Evolutionary conservation across 2,888 invertebrate species (phyloP).

Genomic region (Morpho helenor): DNA sequence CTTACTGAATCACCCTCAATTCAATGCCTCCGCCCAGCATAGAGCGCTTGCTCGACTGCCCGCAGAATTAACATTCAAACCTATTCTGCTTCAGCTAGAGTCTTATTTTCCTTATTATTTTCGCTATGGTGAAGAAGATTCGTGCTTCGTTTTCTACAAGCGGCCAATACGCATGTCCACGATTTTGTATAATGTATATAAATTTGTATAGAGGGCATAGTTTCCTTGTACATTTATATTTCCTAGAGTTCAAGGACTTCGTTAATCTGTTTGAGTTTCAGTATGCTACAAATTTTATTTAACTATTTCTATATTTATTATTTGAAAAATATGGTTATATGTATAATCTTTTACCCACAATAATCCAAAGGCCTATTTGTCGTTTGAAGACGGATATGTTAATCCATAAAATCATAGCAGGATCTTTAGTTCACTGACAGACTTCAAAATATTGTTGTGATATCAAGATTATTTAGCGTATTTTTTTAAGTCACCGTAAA

Average conservation of each 20-base stretch:
- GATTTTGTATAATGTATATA: constrained; percentile 61
- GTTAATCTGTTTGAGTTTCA: constrained; percentile 60
- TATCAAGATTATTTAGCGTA: no score
- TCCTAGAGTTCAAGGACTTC: constrained; percentile 76
- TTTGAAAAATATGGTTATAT: no score
- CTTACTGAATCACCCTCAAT: constrained; percentile 74
- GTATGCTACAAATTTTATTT: background rate
- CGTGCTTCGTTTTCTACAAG: constrained; percentile 68
- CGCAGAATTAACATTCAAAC: constrained; percentile 37
- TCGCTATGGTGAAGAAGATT: constrained; percentile 63
- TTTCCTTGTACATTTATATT: constrained; percentile 74
- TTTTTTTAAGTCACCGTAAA: no score
- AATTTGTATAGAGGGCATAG: constrained; percentile 67
- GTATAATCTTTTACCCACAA: no score
- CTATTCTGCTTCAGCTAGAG: constrained; percentile 34
- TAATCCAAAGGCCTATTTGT: no score
- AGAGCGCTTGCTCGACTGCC: constrained; percentile 69
- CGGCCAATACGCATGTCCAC: constrained; percentile 78
- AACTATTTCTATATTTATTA: no score
- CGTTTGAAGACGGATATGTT: no score
- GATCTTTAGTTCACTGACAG: no score
- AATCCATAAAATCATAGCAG: no score
- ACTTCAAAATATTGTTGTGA: no score
- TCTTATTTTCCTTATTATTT: constrained; percentile 36
- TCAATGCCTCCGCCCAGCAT: constrained; percentile 77